Evolutionary conservation across 1,140 invertebrate species (phyloP).

Genomic region (Temnothorax curvispinosus): DNA sequence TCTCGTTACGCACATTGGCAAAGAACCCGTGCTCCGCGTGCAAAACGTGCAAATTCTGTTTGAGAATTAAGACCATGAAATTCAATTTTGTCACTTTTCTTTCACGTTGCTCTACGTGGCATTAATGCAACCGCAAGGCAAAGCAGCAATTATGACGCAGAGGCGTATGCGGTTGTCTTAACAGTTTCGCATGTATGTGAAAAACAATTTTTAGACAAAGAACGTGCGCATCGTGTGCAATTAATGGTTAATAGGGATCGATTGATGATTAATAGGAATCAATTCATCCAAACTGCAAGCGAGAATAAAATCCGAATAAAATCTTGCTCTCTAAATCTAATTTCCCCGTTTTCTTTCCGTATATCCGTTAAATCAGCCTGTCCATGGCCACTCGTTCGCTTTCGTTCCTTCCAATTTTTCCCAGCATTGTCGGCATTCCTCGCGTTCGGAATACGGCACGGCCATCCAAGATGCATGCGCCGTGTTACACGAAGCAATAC

Average conservation of each 20-base stretch:
- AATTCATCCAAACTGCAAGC: not conserved
- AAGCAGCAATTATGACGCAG: not conserved
- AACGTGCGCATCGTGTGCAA: not conserved
- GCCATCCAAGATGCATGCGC: constrained; percentile 74
- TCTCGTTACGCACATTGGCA: not conserved
- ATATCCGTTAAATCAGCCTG: constrained; percentile 5
- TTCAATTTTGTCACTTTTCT: constrained; percentile 3
- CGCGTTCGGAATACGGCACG: constrained; percentile 36
- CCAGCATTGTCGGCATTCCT: not conserved
- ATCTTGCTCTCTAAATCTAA: not conserved
- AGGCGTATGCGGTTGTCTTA: not conserved
- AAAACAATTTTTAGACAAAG: not conserved
- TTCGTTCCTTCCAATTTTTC: constrained; percentile 27
- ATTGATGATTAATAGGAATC: not conserved
- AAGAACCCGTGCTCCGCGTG: not conserved
- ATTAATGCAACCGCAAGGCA: not conserved
- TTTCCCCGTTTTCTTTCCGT: constrained; percentile 16
- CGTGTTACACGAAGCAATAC: constrained; percentile 80
- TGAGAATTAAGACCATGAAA: not conserved
- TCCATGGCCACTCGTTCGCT: not conserved
- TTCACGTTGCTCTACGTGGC: not conserved
- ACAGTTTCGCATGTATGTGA: not conserved
- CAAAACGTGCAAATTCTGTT: constrained; percentile 11
- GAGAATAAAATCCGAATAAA: not conserved
- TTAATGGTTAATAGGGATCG: not conserved